These are phyloP conservation scores for Atta colombica DNA, from an alignment of 1,140 invertebrate genomes.

Conservation along the genomic window DNA sequence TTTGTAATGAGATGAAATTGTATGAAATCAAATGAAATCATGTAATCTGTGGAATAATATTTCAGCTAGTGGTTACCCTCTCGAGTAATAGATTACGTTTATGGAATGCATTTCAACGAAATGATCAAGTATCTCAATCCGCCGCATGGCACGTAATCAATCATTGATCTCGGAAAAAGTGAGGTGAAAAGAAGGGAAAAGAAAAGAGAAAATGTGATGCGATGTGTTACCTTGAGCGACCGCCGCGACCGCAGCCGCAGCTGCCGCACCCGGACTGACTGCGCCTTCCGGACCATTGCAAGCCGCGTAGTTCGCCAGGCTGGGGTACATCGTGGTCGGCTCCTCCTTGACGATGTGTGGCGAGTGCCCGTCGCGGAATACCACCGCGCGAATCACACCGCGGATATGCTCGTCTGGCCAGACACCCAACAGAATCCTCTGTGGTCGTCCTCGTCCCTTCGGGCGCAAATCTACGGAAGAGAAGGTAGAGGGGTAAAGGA, in stretches of 20 bases:
- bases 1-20: too few relatives aligned
- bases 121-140: background rate
- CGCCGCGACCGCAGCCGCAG: constrained; percentile 90
- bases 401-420: constrained; percentile 97
- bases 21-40: too few relatives aligned
- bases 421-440: constrained; percentile 94
- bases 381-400: constrained; percentile 95
- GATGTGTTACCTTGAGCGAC: constrained; percentile 88
- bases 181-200: background rate
- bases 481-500: background rate
- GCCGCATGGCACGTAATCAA: background rate
- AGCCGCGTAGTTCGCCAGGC: constrained; percentile 87
- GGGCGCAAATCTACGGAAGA: constrained; percentile 91
- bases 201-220: background rate
- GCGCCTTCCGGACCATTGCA: constrained; percentile 89
- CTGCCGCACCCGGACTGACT: constrained; percentile 89
- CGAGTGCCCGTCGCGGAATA: constrained; percentile 93
- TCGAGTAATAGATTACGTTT: too few relatives aligned
- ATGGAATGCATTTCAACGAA: background rate
- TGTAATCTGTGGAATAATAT: too few relatives aligned
- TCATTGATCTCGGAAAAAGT: background rate
- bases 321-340: constrained; percentile 87
- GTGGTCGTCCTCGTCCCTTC: constrained; percentile 95
- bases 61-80: too few relatives aligned
- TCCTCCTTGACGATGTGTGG: constrained; percentile 92